Base-by-base conservation (phyloP, 1,140 invertebrate species). In the Ceratina japonica region DNA sequence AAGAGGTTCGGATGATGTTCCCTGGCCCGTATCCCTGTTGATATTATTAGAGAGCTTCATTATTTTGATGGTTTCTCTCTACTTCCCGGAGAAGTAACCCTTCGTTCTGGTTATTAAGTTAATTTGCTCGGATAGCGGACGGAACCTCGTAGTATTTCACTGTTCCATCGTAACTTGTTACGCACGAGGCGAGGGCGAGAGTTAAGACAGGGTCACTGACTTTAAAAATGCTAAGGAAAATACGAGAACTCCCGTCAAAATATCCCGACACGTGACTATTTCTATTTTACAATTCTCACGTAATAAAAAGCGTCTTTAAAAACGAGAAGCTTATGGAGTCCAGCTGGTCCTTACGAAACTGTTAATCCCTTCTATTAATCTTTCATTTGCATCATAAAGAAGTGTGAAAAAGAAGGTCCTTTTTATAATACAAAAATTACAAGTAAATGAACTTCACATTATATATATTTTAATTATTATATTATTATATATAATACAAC, bases 61-160 rank as follows among this genome's bases (percentile, higher is more conserved):
- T 72, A 49, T 61, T 72, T 72, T 13, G 16, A 61, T 61, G 22
- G 22, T 61, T 72, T n/a, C 37, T 13, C 3, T 31, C 5, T 37
- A 20, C 54, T 24, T 59, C 61, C 16, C 20, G 31, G 22, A 0
- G 0, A 61, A 24, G 16, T 27, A 7, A 58, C 16, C 20, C 56
- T 1, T 24, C 12, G 4, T n/a, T 27, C 15, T 13, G 37, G 20
- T 61, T 61, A 24, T 70, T 70, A 70, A 8, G 24, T 56, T n/a
- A 70, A 70, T 56, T 70, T 31, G 7, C 51, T 18, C 24, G 27
- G n/a, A 54, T 56, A 20, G 24, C 12, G 12, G 3, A 4, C 7
- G 16, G 24, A 68, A n/a, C 16, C 65, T 54, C 22, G 18, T 27
- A 52, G 10, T 22, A 1, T 69, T 56, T 56, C 65, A 16, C 5